A percentile compares a stretch with the other conserved stretches of the same genome.
These are phyloP conservation scores for Atrina japonica DNA, from an alignment of 2,888 invertebrate species.

Conservation along the genomic window DNA sequence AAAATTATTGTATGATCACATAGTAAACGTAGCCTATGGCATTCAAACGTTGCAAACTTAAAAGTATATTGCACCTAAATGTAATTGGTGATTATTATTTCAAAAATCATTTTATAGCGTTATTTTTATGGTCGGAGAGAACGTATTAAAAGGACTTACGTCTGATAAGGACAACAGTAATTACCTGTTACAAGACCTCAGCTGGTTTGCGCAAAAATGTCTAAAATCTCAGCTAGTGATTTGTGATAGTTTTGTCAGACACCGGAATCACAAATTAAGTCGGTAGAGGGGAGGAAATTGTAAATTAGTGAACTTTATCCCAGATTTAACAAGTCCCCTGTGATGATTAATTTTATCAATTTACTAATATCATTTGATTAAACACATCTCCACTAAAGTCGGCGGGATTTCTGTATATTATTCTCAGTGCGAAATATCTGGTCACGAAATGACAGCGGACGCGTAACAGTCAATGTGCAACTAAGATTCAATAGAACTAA, in stretches of 20 bases:
- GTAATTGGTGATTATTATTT: too few species aligned
- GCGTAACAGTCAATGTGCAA: too few species aligned
- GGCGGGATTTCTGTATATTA: too few species aligned
- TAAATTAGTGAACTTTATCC: constrained; percentile 42
- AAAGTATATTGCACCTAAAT: too few species aligned
- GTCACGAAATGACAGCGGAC: too few species aligned
- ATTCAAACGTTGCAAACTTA: too few species aligned
- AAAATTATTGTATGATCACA: too few species aligned
- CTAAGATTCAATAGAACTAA: too few species aligned
- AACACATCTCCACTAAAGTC: constrained; percentile 35
- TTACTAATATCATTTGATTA: constrained; percentile 52
- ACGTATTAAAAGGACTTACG: neutral
- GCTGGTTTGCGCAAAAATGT: constrained; percentile 21
- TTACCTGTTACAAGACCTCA: constrained; percentile 21
- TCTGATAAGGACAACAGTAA: constrained; percentile 4
- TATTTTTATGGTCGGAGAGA: too few species aligned
- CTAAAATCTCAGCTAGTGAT: constrained; percentile 20
- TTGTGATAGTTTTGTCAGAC: constrained; percentile 9
- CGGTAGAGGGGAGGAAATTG: constrained; percentile 38
- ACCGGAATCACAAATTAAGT: constrained; percentile 45
- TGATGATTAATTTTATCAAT: constrained; percentile 56
- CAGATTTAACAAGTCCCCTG: constrained; percentile 42
- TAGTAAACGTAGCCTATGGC: too few species aligned
- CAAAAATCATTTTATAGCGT: too few species aligned
- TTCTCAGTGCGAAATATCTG: too few species aligned